Percentiles rank a stretch among this genome's conserved stretches.
Conservation (phyloP, 2,113 vertebrate species). For the Oryzias melastigma region DNA sequence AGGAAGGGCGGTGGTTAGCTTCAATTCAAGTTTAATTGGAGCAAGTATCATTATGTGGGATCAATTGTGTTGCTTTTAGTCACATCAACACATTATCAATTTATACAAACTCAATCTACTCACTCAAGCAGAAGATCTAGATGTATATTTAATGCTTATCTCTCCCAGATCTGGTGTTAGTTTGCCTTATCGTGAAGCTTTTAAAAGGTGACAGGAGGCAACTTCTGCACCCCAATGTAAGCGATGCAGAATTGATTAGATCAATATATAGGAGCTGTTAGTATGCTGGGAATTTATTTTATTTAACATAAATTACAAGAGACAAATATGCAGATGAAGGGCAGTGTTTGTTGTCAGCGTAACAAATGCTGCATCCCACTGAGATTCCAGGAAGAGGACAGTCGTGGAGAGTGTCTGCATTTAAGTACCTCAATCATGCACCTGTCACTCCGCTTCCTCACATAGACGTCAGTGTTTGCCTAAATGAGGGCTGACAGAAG, state of each 20-base stretch:
- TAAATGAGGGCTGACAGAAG: constrained; percentile 84
- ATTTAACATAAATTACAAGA: neutral
- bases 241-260: constrained; percentile 21
- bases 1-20: constrained; percentile 58
- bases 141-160: constrained; percentile 76
- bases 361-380: constrained; percentile 42
- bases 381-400: constrained; percentile 70
- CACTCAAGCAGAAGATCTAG: constrained; percentile 72
- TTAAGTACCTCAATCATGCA: constrained; percentile 86
- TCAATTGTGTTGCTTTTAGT: constrained; percentile 71
- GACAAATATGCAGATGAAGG: constrained; percentile 37
- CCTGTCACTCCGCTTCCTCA: constrained; percentile 90
- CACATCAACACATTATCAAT: constrained; percentile 74
- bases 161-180: constrained; percentile 70
- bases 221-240: constrained; percentile 1
- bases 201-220: constrained; percentile 59
- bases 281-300: constrained; percentile 28
- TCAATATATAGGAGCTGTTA: constrained; percentile 45
- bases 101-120: constrained; percentile 76
- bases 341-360: constrained; percentile 49
- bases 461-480: constrained; percentile 88
- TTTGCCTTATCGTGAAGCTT: constrained; percentile 50
- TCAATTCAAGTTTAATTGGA: constrained; percentile 74
- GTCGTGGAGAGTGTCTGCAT: constrained; percentile 87
- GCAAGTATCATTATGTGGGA: constrained; percentile 75